These are phyloP conservation scores for Colletes gigas DNA, from an alignment of 1,140 invertebrate species.

Conservation along the genomic window DNA sequence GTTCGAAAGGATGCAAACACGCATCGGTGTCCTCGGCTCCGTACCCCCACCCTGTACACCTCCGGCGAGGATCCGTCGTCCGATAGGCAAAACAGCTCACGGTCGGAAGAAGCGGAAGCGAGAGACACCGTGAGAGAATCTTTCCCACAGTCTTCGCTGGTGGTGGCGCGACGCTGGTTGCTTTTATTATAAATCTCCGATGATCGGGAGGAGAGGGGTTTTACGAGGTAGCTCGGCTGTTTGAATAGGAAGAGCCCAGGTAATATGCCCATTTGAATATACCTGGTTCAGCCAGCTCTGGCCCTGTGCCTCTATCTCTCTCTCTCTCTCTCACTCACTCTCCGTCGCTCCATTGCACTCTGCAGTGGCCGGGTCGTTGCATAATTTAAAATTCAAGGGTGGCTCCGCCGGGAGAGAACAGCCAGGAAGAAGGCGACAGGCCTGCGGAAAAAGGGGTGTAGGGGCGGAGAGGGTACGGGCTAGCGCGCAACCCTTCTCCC, in stretches of 20 bases:
- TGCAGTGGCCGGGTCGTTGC: slow-evolving; percentile 69
- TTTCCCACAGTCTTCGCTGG: slow-evolving; percentile 72
- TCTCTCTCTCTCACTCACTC: slow-evolving; percentile 20
- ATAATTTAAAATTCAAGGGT: slow-evolving; percentile 77
- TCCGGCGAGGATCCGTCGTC: background rate
- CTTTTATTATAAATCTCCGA: slow-evolving; percentile 78
- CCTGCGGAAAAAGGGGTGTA: slow-evolving; percentile 36
- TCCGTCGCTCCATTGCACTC: slow-evolving; percentile 13
- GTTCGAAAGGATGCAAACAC: slow-evolving; percentile 45
- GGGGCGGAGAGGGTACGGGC: slow-evolving; percentile 47
- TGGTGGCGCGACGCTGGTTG: slow-evolving; percentile 65
- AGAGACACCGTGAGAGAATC: slow-evolving; percentile 63
- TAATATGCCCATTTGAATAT: slow-evolving; percentile 78
- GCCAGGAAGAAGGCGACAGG: slow-evolving; percentile 16
- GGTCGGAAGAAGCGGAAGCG: slow-evolving; percentile 24
- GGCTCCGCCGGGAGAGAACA: slow-evolving; percentile 43
- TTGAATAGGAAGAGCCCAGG: slow-evolving; percentile 78
- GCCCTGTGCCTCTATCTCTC: background rate
- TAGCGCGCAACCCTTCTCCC: slow-evolving; percentile 62
- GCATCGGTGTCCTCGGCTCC: slow-evolving; percentile 27
- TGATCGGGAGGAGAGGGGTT: slow-evolving; percentile 62
- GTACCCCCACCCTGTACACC: background rate
- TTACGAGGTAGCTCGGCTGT: slow-evolving; percentile 61
- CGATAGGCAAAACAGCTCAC: slow-evolving; percentile 74
- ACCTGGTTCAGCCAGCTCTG: slow-evolving; percentile 60